phyloP scores from a whole-genome alignment of 2,888 invertebrate genomes.

The Hydraecia micacea region DNA sequence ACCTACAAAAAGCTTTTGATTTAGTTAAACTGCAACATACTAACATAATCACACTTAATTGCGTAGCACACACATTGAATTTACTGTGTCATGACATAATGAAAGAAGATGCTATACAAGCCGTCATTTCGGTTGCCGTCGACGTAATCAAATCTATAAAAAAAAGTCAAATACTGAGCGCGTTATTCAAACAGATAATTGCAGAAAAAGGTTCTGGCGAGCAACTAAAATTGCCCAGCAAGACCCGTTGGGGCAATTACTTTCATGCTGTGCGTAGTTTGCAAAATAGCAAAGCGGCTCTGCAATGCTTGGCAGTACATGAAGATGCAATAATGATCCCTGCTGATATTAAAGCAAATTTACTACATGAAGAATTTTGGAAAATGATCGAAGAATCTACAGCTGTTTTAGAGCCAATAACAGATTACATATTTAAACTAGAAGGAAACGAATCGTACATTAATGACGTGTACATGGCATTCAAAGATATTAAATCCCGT shows the following conservation, averaged over 20 bases:
- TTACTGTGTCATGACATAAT: too few species aligned
- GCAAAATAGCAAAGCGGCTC: constrained; percentile 48
- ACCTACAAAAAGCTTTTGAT: too few species aligned
- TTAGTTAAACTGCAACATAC: too few species aligned
- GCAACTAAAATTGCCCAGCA: constrained; percentile 52
- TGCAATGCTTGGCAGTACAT: constrained; percentile 56
- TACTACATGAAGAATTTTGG: constrained; percentile 62
- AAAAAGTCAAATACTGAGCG: neutral
- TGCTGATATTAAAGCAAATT: too few species aligned
- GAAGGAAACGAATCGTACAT: too few species aligned
- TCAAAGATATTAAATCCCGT: constrained; percentile 1
- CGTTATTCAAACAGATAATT: constrained; percentile 9
- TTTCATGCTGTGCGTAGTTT: constrained; percentile 52
- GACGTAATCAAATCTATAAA: neutral
- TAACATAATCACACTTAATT: too few species aligned
- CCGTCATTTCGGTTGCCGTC: neutral
- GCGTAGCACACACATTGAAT: too few species aligned
- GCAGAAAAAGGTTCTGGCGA: constrained; percentile 7
- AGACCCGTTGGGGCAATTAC: constrained; percentile 60
- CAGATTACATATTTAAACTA: too few species aligned
- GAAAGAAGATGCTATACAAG: too few species aligned
- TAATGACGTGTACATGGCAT: neutral
- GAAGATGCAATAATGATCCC: constrained; percentile 46
- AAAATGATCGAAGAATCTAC: constrained; percentile 4
- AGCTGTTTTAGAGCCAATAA: too few species aligned